Conservation (phyloP, 2,888 invertebrate species). For the Morinoia aosen region DNA sequence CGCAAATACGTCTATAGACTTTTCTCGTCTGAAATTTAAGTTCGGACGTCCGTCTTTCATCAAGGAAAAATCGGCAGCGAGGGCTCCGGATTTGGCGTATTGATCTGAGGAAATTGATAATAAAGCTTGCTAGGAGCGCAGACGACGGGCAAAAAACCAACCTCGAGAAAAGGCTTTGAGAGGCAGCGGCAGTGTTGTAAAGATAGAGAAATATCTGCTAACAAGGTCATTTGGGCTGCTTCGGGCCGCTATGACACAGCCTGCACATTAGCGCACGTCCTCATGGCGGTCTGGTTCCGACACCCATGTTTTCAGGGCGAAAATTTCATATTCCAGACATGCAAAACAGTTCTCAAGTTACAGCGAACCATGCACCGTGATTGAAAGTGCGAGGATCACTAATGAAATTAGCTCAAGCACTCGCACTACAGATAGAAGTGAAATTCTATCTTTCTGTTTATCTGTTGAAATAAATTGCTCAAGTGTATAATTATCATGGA, state of each 20-base stretch:
- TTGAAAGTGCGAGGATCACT: neutral
- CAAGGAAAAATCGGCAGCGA: constrained; percentile 28
- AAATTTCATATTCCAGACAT: neutral
- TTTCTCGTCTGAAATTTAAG: neutral
- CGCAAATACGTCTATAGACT: constrained; percentile 33
- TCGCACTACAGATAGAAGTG: neutral
- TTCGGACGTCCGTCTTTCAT: constrained; percentile 48
- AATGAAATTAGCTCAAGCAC: neutral
- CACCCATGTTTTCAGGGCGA: neutral
- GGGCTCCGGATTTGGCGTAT: constrained; percentile 32
- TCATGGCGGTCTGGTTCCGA: neutral
- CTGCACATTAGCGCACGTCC: neutral
- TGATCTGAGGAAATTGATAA: constrained; percentile 46
- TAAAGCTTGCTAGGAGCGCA: neutral
- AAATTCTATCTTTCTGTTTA: neutral
- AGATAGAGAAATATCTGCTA: constrained; percentile 10
- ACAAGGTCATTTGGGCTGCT: constrained; percentile 11
- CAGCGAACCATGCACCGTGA: neutral
- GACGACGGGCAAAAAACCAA: neutral
- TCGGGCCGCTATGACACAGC: neutral
- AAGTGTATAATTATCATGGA: neutral
- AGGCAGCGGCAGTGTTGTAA: neutral
- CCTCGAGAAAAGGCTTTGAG: neutral
- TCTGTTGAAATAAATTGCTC: neutral
- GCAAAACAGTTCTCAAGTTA: neutral